These are phyloP conservation scores for Chironomus tentans DNA, from an alignment of 2,888 invertebrate species.

Conservation along the genomic window DNA sequence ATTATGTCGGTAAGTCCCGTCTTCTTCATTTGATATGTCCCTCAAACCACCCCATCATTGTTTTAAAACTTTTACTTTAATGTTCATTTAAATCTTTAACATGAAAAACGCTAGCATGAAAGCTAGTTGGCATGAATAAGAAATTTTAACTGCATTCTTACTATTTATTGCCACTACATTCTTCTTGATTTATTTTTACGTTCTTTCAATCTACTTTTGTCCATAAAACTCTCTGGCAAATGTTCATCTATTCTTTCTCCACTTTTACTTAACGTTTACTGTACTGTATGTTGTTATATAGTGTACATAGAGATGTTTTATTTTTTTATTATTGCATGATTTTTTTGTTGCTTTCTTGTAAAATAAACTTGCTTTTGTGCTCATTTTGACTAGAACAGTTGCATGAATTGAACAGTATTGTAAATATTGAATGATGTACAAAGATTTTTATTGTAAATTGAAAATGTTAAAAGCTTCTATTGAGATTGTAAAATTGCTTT, in stretches of 20 bases:
- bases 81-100: background rate
- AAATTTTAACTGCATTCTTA: background rate
- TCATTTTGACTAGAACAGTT: too few relatives aligned
- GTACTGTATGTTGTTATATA: background rate
- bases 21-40: background rate
- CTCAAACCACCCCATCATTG: background rate
- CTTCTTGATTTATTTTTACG: background rate
- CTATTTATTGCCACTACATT: background rate
- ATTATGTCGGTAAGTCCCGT: constrained; percentile 9
- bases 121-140: background rate
- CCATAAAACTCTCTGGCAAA: background rate
- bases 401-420: too few relatives aligned
- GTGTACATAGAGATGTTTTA: background rate
- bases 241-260: background rate
- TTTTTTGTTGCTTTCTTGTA: too few relatives aligned
- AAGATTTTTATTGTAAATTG: too few relatives aligned
- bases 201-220: background rate
- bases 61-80: background rate
- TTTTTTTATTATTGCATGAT: too few relatives aligned
- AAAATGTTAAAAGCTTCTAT: too few relatives aligned
- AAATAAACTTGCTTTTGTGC: too few relatives aligned
- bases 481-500: too few relatives aligned
- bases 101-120: background rate
- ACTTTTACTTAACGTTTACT: background rate
- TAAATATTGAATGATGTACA: too few relatives aligned